Conservation (phyloP, 1,140 invertebrate species). For the Alviniconcha marisindica region DNA sequence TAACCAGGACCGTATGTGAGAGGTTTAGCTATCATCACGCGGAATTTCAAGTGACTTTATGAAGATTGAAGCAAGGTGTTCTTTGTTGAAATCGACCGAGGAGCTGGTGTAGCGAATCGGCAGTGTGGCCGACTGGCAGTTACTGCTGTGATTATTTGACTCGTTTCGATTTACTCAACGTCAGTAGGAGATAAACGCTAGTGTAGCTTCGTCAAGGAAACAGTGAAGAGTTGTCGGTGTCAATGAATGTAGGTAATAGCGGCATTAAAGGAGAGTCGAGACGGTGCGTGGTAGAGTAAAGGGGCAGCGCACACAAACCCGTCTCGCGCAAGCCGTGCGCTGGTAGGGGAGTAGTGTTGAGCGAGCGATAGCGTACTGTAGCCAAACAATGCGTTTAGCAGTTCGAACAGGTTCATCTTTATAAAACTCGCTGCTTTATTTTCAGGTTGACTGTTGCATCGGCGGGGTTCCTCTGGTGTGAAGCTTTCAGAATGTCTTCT, state of each 20-base stretch:
- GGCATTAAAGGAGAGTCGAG: not conserved
- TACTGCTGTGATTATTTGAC: conserved; percentile 18
- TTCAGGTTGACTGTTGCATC: conserved; percentile 25
- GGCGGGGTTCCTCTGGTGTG: not conserved
- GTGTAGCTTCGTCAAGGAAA: not conserved
- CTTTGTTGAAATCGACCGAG: conserved; percentile 38
- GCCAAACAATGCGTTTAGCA: conserved; percentile 36
- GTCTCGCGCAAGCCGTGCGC: conserved; percentile 9
- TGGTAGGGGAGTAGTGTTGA: conserved; percentile 35
- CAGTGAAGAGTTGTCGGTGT: conserved; percentile 4
- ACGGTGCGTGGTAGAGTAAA: not conserved
- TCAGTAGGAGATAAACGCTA: conserved; percentile 10
- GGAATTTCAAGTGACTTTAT: conserved; percentile 28
- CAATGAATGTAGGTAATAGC: not conserved
- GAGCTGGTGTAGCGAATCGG: not conserved
- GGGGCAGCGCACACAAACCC: not conserved
- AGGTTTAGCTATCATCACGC: conserved; percentile 6
- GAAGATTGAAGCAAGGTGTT: conserved; percentile 29
- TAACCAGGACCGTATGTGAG: conserved; percentile 1
- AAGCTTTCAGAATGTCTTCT: conserved; percentile 29
- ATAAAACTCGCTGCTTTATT: conserved; percentile 31
- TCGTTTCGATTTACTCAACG: conserved; percentile 32
- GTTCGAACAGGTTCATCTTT: conserved; percentile 41
- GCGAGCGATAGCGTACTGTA: conserved; percentile 5
- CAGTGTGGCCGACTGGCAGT: conserved; percentile 27